Base-by-base conservation (phyloP, 2,797 vertebrate genomes). In the Ctenosaura bakeri region DNA sequence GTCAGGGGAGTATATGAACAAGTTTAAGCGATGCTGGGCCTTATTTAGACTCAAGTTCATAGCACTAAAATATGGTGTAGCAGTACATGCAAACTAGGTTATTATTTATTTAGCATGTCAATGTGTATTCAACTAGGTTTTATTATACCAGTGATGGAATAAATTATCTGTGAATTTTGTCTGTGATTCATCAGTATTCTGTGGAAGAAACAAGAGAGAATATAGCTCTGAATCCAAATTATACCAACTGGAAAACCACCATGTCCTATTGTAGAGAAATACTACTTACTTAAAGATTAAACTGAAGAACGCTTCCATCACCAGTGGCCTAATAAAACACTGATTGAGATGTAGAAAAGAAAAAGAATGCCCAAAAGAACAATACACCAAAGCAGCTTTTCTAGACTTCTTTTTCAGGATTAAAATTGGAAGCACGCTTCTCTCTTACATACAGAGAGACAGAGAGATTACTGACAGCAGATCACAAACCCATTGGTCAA, bases 161-260 rank as follows among this genome's bases (percentile, higher is more conserved):
- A 59, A 59, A 59, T 20, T 59, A 18, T 20, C 56, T 18, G 56
- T 59, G 16, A 59, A 59, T 24, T 76, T 56, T 26, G 50, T n/a
- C 52, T 86, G 85, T 56, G 85, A 86, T 26, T 76, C 50, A 86
- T 86, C 71, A 56, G 22, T 74, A 56, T 86, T 86, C 85, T 76
- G 22, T 74, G 71, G 66, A 74, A 24, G 52, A 38, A 86, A 56
- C 50, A 73, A 6, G 52, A 76, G 52, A 22, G 38, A 76, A 86
- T 38, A 20, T 54, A 85, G 84, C 52, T 59, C 85, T 86, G 71
- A 76, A 86, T 86, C 71, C 20, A 54, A 59, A 76, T 86, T 56
- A 38, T 16, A 6, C 71, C 38, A 71, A 42, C 18, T 0, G 2
- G 0, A 59, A 91, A 84, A 42, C 10, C 0, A 0, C 1, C 35